A percentile compares a stretch with the other conserved stretches of the same genome.
phyloP scores from a whole-genome alignment of 2,113 vertebrate genomes.

The Phaethon lepturus region DNA sequence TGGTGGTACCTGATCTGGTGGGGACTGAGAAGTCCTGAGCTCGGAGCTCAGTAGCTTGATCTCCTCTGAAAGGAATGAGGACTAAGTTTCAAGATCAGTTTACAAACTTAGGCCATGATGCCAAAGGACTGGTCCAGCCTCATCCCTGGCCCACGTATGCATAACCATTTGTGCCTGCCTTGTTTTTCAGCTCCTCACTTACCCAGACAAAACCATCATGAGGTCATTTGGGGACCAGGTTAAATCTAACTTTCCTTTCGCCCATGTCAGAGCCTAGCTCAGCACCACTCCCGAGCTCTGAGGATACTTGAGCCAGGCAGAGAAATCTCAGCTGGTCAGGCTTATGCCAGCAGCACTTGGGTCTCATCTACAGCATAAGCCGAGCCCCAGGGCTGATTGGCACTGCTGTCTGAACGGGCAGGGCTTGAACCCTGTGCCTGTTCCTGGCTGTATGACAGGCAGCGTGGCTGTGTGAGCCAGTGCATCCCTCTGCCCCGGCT shows the following conservation, averaged over 20 bases:
- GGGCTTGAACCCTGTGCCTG: not conserved
- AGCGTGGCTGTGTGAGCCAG: not conserved
- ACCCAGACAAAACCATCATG: not conserved
- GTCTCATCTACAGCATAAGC: not conserved
- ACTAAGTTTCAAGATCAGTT: not conserved
- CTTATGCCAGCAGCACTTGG: not conserved
- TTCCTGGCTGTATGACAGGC: not conserved
- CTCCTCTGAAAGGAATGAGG: not conserved
- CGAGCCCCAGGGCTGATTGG: not conserved
- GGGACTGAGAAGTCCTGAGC: not conserved
- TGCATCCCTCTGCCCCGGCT: not conserved
- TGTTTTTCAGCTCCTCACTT: not conserved
- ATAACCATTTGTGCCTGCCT: not conserved
- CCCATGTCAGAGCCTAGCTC: fast-evolving
- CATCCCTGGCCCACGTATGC: fast-evolving
- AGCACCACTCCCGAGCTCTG: not conserved
- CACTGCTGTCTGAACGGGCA: not conserved
- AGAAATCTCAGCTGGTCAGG: not conserved
- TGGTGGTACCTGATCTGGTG: not conserved
- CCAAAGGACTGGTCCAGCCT: not conserved
- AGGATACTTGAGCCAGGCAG: not conserved
- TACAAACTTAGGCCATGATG: not conserved
- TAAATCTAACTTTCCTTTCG: not conserved
- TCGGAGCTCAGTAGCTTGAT: not conserved
- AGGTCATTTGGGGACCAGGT: not conserved